These are phyloP conservation scores for Toxonevra muliebris DNA, from an alignment of 2,888 invertebrate species.

Conservation along the genomic window DNA sequence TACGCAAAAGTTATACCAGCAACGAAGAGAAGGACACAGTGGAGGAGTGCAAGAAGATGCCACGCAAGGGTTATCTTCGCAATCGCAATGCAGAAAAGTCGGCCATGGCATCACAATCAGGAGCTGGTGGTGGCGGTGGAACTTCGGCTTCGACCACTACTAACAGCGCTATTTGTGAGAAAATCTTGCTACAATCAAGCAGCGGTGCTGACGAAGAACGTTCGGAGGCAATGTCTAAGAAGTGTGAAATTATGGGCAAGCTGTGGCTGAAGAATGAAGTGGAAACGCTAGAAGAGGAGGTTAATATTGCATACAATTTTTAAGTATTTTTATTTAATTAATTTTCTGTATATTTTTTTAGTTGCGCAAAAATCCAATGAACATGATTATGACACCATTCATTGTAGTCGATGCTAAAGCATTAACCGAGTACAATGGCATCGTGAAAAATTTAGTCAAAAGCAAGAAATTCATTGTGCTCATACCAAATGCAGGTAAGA, in stretches of 20 bases:
- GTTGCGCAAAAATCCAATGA: constrained; percentile 59
- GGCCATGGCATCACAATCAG: constrained; percentile 34
- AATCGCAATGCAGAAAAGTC: constrained; percentile 61
- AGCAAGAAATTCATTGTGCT: constrained; percentile 87
- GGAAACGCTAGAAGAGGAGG: constrained; percentile 81
- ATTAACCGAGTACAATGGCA: constrained; percentile 77
- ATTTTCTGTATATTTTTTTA: constrained; percentile 34
- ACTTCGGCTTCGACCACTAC: constrained; percentile 59
- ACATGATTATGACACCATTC: constrained; percentile 77
- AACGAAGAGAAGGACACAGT: constrained; percentile 65
- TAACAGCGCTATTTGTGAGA: constrained; percentile 56
- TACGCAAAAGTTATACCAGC: constrained; percentile 63
- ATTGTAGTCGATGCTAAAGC: constrained; percentile 88
- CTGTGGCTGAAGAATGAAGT: constrained; percentile 91
- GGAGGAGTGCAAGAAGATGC: constrained; percentile 61
- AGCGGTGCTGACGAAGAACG: constrained; percentile 64
- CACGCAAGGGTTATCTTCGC: constrained; percentile 62
- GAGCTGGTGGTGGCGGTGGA: constrained; percentile 48
- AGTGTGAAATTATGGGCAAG: constrained; percentile 78
- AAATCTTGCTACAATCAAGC: constrained; percentile 59
- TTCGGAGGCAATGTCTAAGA: constrained; percentile 60
- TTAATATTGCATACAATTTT: constrained; percentile 48
- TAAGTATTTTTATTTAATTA: background rate
- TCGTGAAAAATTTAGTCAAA: constrained; percentile 83
- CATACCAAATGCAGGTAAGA: constrained; percentile 86